Conservation (phyloP, 1,140 invertebrate genomes). For the Trichonephila clavipes region DNA sequence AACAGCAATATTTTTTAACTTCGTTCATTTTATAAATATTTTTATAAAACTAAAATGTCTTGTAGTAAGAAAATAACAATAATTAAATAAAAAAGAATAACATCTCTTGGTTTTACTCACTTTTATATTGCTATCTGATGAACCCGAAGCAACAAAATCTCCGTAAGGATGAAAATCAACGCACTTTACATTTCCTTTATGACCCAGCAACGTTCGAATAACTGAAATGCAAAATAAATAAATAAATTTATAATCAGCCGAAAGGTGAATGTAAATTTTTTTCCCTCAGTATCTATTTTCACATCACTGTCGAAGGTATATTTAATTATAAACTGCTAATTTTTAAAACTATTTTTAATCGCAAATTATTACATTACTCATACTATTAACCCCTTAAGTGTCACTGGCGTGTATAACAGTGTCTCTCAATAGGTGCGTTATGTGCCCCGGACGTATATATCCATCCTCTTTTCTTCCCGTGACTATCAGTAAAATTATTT, state of each 20-base stretch:
- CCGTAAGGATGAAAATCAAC: conserved; percentile 98
- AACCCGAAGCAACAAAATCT: conserved; percentile 95
- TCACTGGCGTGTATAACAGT: too few relatives aligned
- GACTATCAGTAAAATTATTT: too few relatives aligned
- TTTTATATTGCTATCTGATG: conserved; percentile 92
- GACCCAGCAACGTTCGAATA: conserved; percentile 94
- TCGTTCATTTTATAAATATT: background rate
- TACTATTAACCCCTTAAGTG: too few relatives aligned
- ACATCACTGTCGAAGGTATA: too few relatives aligned
- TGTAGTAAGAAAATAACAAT: background rate
- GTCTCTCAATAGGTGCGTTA: too few relatives aligned
- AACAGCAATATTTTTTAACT: too few relatives aligned
- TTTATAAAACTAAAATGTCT: background rate
- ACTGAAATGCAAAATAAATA: conserved; percentile 81
- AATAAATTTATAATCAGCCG: background rate
- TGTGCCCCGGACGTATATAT: too few relatives aligned
- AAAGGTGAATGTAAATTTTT: background rate
- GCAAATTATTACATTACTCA: too few relatives aligned
- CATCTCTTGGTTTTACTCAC: background rate
- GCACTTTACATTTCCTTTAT: conserved; percentile 93
- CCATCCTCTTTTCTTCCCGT: too few relatives aligned
- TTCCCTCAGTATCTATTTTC: too few relatives aligned
- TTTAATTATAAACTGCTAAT: too few relatives aligned
- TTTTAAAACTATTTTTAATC: too few relatives aligned
- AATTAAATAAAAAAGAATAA: background rate